Evolutionary conservation across 2,797 vertebrate species (phyloP), one percentile per base, ranked within the genome.

Genomic region (Valencia hispanica): DNA sequence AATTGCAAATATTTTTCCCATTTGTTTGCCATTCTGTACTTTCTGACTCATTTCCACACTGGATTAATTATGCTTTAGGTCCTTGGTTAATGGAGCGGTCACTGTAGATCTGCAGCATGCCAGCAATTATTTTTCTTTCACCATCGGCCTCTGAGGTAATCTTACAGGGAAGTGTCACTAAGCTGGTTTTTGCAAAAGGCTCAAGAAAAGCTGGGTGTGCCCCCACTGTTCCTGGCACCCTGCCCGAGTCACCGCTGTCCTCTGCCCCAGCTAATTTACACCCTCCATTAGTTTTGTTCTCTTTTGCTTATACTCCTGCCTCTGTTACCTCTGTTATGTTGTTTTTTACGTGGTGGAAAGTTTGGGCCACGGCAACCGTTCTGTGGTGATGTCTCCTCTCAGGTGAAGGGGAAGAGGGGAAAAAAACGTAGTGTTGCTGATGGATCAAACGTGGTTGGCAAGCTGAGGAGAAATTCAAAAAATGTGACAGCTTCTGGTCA

Each of bases 291-390:
- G 30, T 68, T 25, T 68, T 45, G 1, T 20, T 47, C 7, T 41
- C 25, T 72, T 41, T 18, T 41, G 25, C 14, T 25, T 45, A 4
- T 59, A 53, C 20, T 48, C 36, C 3, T 25, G 11, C n/a, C 34
- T 57, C 22, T 32, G n/a, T 36, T 51, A 51, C 84, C 77, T 75
- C 65, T n/a, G 76, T 79, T 79, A 78, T n/a, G n/a, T n/a, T n/a
- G n/a, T n/a, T 74, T 71, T 68, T 61, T 68, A 68, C 74, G 81
- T 7, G 81, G 78, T 89, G 93, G 93, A 95, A 94, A 94, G 80
- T 92, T 77, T 91, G 87, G 90, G 66, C 68, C 53, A 81, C 70
- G 6, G 65, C 39, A 68, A 68, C 65, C 65, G 4, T 68, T 45
- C 39, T 68, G 39, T 83, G 79, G 74, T n/a, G 79, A 80, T 74